phyloP scores from a whole-genome alignment of 1,140 invertebrate species.

The Rhynchophorus ferrugineus region DNA sequence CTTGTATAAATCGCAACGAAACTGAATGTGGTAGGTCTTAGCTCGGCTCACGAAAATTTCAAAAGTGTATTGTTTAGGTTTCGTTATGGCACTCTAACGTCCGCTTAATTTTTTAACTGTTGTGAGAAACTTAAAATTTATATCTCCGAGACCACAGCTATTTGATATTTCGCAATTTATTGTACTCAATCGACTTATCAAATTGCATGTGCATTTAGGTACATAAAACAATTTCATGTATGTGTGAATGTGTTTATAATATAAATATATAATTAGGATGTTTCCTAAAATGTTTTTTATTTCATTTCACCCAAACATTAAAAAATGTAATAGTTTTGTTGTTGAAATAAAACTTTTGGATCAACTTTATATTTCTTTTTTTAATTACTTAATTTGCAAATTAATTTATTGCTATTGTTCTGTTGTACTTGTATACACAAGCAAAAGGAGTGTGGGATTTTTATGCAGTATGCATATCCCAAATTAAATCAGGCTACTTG shows the following conservation, averaged over 20 bases:
- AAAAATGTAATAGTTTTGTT: no score
- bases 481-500: no score
- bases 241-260: conserved; percentile 39
- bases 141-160: conserved; percentile 26
- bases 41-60: conserved; percentile 16
- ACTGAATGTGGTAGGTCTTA: conserved; percentile 14
- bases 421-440: no score
- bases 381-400: no score
- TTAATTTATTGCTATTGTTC: no score
- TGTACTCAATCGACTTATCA: conserved; percentile 31
- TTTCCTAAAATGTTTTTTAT: conserved; percentile 27
- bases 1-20: conserved; percentile 29
- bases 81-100: conserved; percentile 15
- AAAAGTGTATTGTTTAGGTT: conserved; percentile 28
- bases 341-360: no score
- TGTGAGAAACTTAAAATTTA: conserved; percentile 26
- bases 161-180: conserved; percentile 31
- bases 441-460: no score
- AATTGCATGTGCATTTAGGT: conserved; percentile 33
- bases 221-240: conserved; percentile 32
- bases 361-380: no score
- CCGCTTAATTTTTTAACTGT: conserved; percentile 27
- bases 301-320: no score
- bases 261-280: conserved; percentile 35
- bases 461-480: no score